Conservation (phyloP, 2,888 invertebrate genomes). For the Sericinus montela region DNA sequence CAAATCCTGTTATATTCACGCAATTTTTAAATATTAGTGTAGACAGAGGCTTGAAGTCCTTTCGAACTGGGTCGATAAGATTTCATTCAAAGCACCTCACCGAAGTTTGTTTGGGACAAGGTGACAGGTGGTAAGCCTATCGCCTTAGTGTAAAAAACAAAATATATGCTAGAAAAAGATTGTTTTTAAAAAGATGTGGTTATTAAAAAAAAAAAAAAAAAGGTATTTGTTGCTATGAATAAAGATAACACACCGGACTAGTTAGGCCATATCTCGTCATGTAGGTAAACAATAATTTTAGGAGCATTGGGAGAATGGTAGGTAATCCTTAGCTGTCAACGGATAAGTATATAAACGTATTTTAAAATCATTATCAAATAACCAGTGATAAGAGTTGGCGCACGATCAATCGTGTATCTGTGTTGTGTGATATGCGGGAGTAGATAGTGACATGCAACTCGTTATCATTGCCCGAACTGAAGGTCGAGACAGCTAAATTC, state of each 20-base stretch:
- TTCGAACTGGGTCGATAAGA: too few relatives aligned
- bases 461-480: constrained; percentile 49
- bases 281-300: constrained; percentile 31
- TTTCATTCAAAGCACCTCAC: too few relatives aligned
- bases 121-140: too few relatives aligned
- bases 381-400: constrained; percentile 54
- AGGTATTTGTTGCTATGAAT: not conserved
- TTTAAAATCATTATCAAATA: constrained; percentile 70
- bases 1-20: too few relatives aligned
- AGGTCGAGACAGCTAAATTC: constrained; percentile 47
- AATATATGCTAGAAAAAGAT: too few relatives aligned
- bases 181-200: too few relatives aligned
- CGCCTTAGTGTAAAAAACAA: too few relatives aligned
- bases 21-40: too few relatives aligned
- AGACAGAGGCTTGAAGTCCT: too few relatives aligned
- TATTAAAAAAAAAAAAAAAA: too few relatives aligned
- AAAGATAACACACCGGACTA: not conserved
- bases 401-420: constrained; percentile 64
- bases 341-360: constrained; percentile 58
- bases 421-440: constrained; percentile 49
- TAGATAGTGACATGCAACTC: constrained; percentile 49
- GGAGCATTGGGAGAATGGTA: constrained; percentile 26
- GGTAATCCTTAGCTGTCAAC: constrained; percentile 53
- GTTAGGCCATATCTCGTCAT: too few relatives aligned
- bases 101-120: too few relatives aligned